A percentile compares a stretch with the other conserved stretches of the same genome.
phyloP scores from a whole-genome alignment of 2,888 invertebrate genomes.

The Vanessa cardui region DNA sequence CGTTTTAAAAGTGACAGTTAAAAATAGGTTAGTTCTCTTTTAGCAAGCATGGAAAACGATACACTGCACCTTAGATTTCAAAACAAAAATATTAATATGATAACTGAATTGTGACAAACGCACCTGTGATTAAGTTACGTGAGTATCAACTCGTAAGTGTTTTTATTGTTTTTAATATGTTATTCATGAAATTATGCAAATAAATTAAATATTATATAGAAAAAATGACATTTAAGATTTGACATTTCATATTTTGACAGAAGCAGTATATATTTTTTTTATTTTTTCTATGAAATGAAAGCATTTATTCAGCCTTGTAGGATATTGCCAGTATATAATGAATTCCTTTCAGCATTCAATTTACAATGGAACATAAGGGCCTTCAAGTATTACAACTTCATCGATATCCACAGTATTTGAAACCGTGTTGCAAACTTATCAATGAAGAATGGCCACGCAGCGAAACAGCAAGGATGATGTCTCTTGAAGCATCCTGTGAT shows the following conservation, averaged over 20 bases:
- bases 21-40: conserved; percentile 40
- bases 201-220: conserved; percentile 5
- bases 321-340: background rate
- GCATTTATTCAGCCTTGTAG: background rate
- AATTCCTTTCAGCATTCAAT: conserved; percentile 13
- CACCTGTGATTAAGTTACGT: conserved; percentile 25
- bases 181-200: conserved; percentile 4
- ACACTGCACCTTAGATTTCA: conserved; percentile 22
- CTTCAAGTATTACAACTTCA: conserved; percentile 86
- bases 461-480: conserved; percentile 89
- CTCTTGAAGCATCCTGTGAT: conserved; percentile 88
- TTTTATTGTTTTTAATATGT: conserved; percentile 12
- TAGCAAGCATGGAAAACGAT: conserved; percentile 31
- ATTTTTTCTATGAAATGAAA: background rate
- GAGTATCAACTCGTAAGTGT: conserved; percentile 14
- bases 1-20: conserved; percentile 35
- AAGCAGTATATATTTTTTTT: background rate
- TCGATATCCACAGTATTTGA: conserved; percentile 86
- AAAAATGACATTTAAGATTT: conserved; percentile 13
- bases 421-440: conserved; percentile 88
- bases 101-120: conserved; percentile 15
- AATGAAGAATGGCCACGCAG: conserved; percentile 95
- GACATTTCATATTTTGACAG: conserved; percentile 10
- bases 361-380: conserved; percentile 58
- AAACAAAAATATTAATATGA: conserved; percentile 14